Evolutionary conservation across 1,140 invertebrate genomes (phyloP).

Genomic region (Drosophila miranda): DNA sequence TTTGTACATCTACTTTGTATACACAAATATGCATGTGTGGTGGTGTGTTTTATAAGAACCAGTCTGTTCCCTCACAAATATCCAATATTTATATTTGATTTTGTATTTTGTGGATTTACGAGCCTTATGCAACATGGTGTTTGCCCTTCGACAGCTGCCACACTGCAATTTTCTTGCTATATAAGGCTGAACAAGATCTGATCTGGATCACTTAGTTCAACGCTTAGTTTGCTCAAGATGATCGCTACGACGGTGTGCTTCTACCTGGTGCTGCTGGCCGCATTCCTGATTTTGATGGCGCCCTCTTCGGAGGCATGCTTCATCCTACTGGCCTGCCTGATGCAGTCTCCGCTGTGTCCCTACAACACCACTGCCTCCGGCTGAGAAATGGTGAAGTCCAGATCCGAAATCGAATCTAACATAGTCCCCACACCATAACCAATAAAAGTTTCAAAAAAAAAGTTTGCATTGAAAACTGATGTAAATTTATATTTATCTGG

Average conservation of each 20-base stretch:
- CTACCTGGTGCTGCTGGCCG: conserved; percentile 34
- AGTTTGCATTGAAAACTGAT: neutral
- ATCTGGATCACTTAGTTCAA: neutral
- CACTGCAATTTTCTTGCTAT: neutral
- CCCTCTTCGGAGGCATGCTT: conserved; percentile 25
- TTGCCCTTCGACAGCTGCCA: conserved; percentile 9
- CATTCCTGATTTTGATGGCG: conserved; percentile 25
- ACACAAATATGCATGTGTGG: no score
- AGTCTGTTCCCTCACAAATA: no score
- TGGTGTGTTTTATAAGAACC: no score
- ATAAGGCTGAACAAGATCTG: neutral
- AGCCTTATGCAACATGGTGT: neutral
- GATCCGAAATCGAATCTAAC: no score
- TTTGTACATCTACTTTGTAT: no score
- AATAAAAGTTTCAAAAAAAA: conserved; percentile 15
- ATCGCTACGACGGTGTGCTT: conserved; percentile 38
- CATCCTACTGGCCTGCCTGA: conserved; percentile 28
- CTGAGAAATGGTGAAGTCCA: neutral
- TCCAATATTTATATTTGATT: no score
- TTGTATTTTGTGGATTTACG: no score
- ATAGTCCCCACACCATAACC: conserved; percentile 2
- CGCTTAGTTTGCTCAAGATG: conserved; percentile 16
- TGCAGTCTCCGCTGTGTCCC: conserved; percentile 10
- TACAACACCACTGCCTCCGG: conserved; percentile 21
- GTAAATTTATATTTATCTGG: no score